Percentiles rank a stretch among this genome's conserved stretches.
phyloP scores from a whole-genome alignment of 2,797 vertebrate species.

The Mormyrops boulengeri region DNA sequence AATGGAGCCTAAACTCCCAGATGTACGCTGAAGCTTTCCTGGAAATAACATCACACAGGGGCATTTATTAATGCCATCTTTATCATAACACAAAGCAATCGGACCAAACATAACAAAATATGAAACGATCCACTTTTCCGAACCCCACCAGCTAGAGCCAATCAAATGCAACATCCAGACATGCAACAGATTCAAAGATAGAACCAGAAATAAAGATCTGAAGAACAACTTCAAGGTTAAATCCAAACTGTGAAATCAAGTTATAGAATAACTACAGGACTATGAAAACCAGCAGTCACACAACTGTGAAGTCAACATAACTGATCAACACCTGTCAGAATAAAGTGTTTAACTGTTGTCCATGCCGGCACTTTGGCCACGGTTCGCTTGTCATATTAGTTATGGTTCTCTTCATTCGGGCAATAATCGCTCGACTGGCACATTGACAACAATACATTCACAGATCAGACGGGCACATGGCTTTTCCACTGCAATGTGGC shows the following conservation, averaged over 20 bases:
- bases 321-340: neutral
- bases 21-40: slow-evolving; percentile 4
- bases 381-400: neutral
- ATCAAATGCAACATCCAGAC: neutral
- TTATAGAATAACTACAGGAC: neutral
- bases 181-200: neutral
- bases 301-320: neutral
- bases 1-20: slow-evolving; percentile 23
- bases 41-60: slow-evolving; percentile 21
- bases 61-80: slow-evolving; percentile 46
- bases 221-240: neutral
- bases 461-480: neutral
- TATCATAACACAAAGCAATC: slow-evolving; percentile 47
- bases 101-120: slow-evolving; percentile 24
- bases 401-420: neutral
- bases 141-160: neutral
- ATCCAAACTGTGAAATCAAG: neutral
- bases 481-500: neutral
- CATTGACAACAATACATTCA: neutral
- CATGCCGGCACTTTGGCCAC: neutral
- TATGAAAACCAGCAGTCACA: neutral
- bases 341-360: neutral
- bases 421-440: neutral
- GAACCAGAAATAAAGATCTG: neutral
- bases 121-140: neutral